Evolutionary conservation across 1,140 invertebrate species (phyloP).

Genomic region (Drosophila oshimai): DNA sequence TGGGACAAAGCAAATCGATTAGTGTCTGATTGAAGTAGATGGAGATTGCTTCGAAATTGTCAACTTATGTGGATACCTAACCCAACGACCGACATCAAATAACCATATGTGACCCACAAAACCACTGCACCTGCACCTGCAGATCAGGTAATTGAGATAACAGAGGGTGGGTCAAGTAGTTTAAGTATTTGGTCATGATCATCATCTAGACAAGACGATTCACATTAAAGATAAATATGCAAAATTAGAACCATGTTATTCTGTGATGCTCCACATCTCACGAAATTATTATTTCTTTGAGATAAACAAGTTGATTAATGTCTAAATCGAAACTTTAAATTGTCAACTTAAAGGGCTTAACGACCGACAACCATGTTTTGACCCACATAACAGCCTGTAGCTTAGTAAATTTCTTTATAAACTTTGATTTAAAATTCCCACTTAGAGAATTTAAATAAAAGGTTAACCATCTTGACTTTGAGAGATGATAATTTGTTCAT

Average conservation of each 20-base stretch:
- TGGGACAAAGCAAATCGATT: slow-evolving; percentile 2
- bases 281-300: no score
- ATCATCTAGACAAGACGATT: background rate
- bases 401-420: no score
- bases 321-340: no score
- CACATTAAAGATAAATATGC: background rate
- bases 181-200: background rate
- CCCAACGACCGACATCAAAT: background rate
- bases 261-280: background rate
- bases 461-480: no score
- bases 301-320: no score
- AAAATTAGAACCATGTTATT: background rate
- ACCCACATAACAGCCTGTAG: no score
- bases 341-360: no score
- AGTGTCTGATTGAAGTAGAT: background rate
- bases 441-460: no score
- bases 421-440: no score
- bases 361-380: no score
- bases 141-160: slow-evolving; percentile 14
- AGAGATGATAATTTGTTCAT: no score
- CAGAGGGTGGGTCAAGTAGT: slow-evolving; percentile 1
- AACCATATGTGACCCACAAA: slow-evolving; percentile 34
- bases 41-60: background rate
- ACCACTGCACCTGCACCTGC: slow-evolving; percentile 14
- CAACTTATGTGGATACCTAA: slow-evolving; percentile 10